Conservation (phyloP, 2,888 invertebrate genomes). For the Caenorhabditis auriculariae region DNA sequence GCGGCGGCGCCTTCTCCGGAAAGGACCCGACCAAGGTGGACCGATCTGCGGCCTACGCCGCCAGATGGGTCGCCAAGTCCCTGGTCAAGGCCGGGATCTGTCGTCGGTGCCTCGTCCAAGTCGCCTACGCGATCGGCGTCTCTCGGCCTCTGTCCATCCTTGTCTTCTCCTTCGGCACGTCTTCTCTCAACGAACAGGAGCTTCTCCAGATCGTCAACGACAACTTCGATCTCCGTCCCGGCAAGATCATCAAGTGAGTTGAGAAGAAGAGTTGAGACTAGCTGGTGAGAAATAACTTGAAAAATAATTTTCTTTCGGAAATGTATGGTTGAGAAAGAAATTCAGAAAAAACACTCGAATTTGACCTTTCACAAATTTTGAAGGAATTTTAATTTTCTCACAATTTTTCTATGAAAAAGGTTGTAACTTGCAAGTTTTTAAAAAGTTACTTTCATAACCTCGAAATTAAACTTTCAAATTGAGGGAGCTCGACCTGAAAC, state of each 20-base stretch:
- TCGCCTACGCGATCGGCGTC: slow-evolving; percentile 84
- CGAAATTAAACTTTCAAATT: slow-evolving; percentile 72
- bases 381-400: too few species aligned
- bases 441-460: slow-evolving; percentile 1
- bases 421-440: background rate
- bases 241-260: slow-evolving; percentile 91
- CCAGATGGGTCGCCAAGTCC: too few species aligned
- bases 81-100: too few species aligned
- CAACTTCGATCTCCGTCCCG: slow-evolving; percentile 95
- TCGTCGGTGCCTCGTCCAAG: slow-evolving; percentile 93
- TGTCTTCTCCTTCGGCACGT: slow-evolving; percentile 95
- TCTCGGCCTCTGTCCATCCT: slow-evolving; percentile 95
- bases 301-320: too few species aligned
- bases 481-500: slow-evolving; percentile 72
- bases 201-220: slow-evolving; percentile 81
- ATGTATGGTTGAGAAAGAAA: too few species aligned
- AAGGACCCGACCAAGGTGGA: too few species aligned
- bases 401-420: background rate
- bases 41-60: too few species aligned
- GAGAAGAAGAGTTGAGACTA: too few species aligned
- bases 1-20: too few species aligned
- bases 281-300: too few species aligned
- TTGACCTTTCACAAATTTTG: too few species aligned
- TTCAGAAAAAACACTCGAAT: too few species aligned
- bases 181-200: slow-evolving; percentile 77